A percentile compares a stretch with the other conserved stretches of the same genome.
Evolutionary conservation across 2,113 vertebrate genomes (phyloP).

Genomic region (Butorides virescens): DNA sequence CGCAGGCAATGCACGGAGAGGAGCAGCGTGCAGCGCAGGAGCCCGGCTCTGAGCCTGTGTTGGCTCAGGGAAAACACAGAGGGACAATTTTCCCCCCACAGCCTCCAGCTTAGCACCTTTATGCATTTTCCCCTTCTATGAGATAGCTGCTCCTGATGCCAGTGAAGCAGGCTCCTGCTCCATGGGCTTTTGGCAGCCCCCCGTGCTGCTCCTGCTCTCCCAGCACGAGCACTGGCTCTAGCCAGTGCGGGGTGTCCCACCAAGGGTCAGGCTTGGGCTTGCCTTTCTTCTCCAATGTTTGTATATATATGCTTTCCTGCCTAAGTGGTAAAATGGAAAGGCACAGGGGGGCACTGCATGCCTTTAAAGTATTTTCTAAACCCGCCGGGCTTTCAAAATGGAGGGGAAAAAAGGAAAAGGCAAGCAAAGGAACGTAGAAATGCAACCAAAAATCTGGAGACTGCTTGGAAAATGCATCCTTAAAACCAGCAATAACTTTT

Average conservation of each 20-base stretch:
- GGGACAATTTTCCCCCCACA: accelerated
- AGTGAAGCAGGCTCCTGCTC: neutral
- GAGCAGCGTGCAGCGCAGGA: neutral
- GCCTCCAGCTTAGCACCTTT: neutral
- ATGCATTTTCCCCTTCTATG: neutral
- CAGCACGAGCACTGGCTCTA: neutral
- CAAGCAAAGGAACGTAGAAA: neutral
- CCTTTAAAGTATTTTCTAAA: neutral
- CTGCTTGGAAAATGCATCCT: accelerated
- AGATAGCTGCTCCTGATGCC: neutral
- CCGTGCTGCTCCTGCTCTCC: accelerated
- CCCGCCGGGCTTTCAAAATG: accelerated
- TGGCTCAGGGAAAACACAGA: neutral
- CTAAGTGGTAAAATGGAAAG: neutral
- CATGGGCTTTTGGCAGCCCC: neutral
- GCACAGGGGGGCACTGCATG: accelerated
- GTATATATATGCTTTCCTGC: neutral
- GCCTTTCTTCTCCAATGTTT: accelerated
- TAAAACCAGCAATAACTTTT: neutral
- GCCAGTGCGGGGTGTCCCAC: neutral
- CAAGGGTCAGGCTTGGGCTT: neutral
- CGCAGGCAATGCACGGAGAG: neutral
- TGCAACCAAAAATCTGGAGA: accelerated
- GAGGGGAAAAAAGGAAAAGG: neutral
- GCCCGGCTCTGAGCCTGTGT: accelerated